These are phyloP conservation scores for Thysanoteuthis rhombus DNA, from an alignment of 2,888 invertebrate species.

Conservation along the genomic window DNA sequence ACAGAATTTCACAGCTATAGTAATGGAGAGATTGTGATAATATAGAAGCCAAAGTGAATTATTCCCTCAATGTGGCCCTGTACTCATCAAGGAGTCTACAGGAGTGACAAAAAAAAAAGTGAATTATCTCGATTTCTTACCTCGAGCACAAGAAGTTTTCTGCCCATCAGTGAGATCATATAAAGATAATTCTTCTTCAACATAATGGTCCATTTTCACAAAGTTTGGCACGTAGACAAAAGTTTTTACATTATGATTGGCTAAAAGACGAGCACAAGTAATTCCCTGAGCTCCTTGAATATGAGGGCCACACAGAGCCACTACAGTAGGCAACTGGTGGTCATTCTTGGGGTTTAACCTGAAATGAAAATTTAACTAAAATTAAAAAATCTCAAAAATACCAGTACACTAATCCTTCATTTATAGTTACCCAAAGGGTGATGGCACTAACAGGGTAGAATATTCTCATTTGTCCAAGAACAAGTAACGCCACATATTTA, in stretches of 20 bases:
- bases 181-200: conserved; percentile 75
- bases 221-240: conserved; percentile 73
- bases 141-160: conserved; percentile 58
- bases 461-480: too few species aligned
- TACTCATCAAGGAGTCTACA: too few species aligned
- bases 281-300: conserved; percentile 76
- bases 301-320: conserved; percentile 79
- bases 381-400: neutral
- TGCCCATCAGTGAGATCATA: conserved; percentile 74
- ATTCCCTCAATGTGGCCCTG: too few species aligned
- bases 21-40: too few species aligned
- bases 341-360: conserved; percentile 85
- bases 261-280: conserved; percentile 79
- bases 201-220: conserved; percentile 54
- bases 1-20: too few species aligned
- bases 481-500: too few species aligned
- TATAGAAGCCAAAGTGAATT: neutral
- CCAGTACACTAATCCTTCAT: too few species aligned
- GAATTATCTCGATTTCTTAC: conserved; percentile 39
- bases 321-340: conserved; percentile 87
- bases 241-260: conserved; percentile 82
- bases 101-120: too few species aligned
- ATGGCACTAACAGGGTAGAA: too few species aligned
- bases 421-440: too few species aligned
- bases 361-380: conserved; percentile 30